phyloP scores from a whole-genome alignment of 2,113 vertebrate genomes.

The Romanogobio albipinnatus region DNA sequence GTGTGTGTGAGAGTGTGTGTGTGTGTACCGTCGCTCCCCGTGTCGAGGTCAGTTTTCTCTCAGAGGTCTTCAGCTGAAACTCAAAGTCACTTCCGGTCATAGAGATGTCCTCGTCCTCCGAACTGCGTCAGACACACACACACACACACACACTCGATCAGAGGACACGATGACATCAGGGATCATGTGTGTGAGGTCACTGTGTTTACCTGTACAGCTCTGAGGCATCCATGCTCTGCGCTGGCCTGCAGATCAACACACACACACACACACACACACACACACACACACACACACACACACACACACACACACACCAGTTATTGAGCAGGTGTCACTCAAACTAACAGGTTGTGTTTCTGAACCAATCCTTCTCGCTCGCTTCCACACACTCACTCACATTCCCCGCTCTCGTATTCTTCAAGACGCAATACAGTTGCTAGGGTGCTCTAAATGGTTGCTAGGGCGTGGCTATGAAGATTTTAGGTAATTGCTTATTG shows the following conservation, averaged over 20 bases:
- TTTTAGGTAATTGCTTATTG: too few relatives aligned
- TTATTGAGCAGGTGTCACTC: too few relatives aligned
- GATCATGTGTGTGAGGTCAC: background rate
- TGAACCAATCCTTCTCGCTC: too few relatives aligned
- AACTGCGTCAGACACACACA: conserved; percentile 56
- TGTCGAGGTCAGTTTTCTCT: conserved; percentile 54
- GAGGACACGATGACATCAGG: background rate
- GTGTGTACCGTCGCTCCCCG: conserved; percentile 45
- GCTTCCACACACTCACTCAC: too few relatives aligned
- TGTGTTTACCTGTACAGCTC: background rate
- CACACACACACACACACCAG: too few relatives aligned
- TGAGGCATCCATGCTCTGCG: background rate
- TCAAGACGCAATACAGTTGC: too few relatives aligned
- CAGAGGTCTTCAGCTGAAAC: conserved; percentile 58
- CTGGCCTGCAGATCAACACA: background rate
- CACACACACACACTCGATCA: background rate
- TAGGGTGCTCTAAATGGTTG: too few relatives aligned
- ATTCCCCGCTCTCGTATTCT: too few relatives aligned
- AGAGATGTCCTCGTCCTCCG: conserved; percentile 60
- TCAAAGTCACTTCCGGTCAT: conserved; percentile 79
- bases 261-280: too few relatives aligned
- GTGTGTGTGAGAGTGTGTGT: background rate
- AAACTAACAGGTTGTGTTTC: too few relatives aligned
- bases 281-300: too few relatives aligned
- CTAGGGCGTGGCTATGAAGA: too few relatives aligned